Evolutionary conservation across 2,113 vertebrate genomes (phyloP), one percentile per base, ranked within the genome.

Genomic region (Stegostoma tigrinum): DNA sequence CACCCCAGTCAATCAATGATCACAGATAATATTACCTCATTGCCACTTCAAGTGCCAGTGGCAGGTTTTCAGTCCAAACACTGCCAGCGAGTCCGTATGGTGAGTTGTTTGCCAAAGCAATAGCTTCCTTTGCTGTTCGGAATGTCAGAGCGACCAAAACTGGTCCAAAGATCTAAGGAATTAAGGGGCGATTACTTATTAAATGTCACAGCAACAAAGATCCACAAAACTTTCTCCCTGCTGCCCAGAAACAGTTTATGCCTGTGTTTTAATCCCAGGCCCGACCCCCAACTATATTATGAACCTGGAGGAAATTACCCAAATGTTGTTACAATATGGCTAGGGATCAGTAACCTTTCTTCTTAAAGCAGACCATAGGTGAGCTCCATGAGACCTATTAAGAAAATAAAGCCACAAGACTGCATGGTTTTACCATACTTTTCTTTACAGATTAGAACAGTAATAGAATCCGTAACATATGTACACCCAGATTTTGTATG

Each of bases 21-120:
- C 42, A 45, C 19, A 8, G 55, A 61, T 19, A 23, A 42, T 30
- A 15, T 27, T 0, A 98, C 98, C 98, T 98, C 30, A 97, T 97
- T 1, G 97, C 98, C 52, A 98, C 97, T 97, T 99, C 98, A 96
- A 99, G 97, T n/a, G 98, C 98, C 96, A 98, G 96, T 0, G 98
- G 97, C 52, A 99, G 97, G 96, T 98, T 98, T 96, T 99, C 98
- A 0, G 98, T 98, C 98, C 98, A 99, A 96, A 99, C 97, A 0
- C 98, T 98, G 89, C 98, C 98, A 0, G 97, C 98, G 94, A 97
- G 96, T 38, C 98, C 98, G 0, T 98, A 97, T 23, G 98, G 98
- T 0, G 97, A 98, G 96, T 98, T 97, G 80, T 98, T 98, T 15
- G 97, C 98, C 61, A 99, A 7, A 0, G 97, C 96, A 91, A 98